These are phyloP conservation scores for Todiramphus saurophagus DNA, from an alignment of 2,113 vertebrate species.

Conservation along the genomic window DNA sequence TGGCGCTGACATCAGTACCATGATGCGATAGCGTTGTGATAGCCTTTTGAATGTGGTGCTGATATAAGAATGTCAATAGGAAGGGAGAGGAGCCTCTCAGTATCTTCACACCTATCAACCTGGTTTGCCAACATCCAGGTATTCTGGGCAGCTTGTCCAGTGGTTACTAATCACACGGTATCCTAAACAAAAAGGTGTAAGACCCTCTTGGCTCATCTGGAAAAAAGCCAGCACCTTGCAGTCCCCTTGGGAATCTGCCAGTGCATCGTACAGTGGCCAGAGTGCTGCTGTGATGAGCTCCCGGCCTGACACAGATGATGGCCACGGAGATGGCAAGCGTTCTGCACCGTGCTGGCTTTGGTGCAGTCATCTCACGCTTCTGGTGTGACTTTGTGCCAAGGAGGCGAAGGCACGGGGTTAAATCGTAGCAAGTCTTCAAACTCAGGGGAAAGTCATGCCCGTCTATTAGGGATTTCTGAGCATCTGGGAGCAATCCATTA, in stretches of 20 bases:
- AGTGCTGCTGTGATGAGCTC: neutral
- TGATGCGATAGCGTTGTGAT: neutral
- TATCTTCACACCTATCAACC: neutral
- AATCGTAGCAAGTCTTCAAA: neutral
- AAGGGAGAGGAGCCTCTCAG: neutral
- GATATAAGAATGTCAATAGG: neutral
- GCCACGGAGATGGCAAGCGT: neutral
- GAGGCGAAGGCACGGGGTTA: neutral
- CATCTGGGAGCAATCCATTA: neutral
- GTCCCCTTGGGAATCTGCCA: accelerated
- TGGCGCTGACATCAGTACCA: neutral
- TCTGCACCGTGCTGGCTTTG: neutral
- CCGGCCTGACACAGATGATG: accelerated
- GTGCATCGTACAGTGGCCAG: accelerated
- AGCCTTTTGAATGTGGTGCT: neutral
- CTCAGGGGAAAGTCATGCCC: neutral
- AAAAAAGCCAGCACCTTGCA: neutral
- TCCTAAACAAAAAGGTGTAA: neutral
- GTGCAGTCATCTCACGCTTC: accelerated
- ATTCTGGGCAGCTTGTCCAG: neutral
- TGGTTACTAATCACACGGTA: neutral
- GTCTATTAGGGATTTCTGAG: neutral
- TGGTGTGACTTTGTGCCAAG: neutral
- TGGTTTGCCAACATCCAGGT: neutral
- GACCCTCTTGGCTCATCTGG: neutral